A percentile compares a stretch with the other conserved stretches of the same genome.
phyloP scores from a whole-genome alignment of 2,113 vertebrate species.

The Miniopterus natalensis region DNA sequence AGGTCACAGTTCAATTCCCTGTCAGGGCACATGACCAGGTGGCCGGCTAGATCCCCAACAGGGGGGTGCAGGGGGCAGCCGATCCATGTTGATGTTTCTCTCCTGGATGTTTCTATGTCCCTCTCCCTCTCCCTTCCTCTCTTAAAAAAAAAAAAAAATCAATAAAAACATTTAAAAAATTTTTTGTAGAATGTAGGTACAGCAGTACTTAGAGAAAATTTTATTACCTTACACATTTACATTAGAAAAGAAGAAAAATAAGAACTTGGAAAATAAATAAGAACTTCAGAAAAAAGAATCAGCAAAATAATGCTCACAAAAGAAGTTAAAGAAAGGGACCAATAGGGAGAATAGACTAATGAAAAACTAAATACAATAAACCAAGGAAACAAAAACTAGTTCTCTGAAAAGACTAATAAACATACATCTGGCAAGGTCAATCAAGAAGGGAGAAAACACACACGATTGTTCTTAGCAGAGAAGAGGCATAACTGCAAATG shows the following conservation, averaged over 20 bases:
- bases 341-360: not conserved
- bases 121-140: too few species aligned
- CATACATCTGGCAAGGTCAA: not conserved
- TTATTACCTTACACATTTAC: not conserved
- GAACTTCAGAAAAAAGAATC: not conserved
- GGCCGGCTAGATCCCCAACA: too few species aligned
- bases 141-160: too few species aligned
- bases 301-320: not conserved
- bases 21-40: too few species aligned
- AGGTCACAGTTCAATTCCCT: too few species aligned
- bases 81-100: too few species aligned
- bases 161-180: too few species aligned
- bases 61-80: too few species aligned
- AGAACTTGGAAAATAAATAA: not conserved
- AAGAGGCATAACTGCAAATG: not conserved
- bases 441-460: not conserved
- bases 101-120: too few species aligned
- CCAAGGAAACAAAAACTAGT: not conserved
- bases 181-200: not conserved
- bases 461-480: not conserved
- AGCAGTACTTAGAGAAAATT: not conserved
- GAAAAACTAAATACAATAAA: not conserved
- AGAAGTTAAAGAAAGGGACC: not conserved
- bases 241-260: not conserved
- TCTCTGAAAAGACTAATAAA: conserved; percentile 35